Base-by-base conservation (phyloP, 23 tunicate genomes). In the Halocynthia aurantium region DNA sequence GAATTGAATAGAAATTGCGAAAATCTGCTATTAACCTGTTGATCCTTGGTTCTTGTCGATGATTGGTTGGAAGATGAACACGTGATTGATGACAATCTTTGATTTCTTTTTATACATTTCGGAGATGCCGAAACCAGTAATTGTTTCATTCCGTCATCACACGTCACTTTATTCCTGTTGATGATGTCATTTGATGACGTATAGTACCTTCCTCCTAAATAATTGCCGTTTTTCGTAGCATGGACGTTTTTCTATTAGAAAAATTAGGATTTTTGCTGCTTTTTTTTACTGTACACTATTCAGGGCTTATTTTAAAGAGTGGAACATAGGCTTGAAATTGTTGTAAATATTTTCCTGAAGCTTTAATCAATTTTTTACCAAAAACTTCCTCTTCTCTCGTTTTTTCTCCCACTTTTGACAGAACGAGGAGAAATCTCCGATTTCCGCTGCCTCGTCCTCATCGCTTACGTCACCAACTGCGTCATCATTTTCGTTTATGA, bases 391-490 rank as follows among this genome's bases (percentile, higher is more conserved):
- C 44, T 31, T 31, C 2, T 31, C 44, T 31, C 44, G 44, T 1
- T 31, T 31, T 31, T 31, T 31, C 44, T 31, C 44, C 44, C 44
- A 31, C 44, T 31, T 31, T 31, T 31, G 44, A 31, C 44, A 1
- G 4, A 31, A 31, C 44, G 44, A 31, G 44, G 44, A 2, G 44
- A 31, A 31, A 31, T 31, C 66, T 10, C 56, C 62, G 64, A 74
- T 74, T 54, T 74, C 78, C 13, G 78, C 71, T 0, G 83, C 70
- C 72, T 84, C 89, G 64, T 84, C 89, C 62, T 84, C 89, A 61
- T 78, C 76, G 55, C 89, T 84, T 64, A 84, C 89, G 77, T 84
- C 89, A 78, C 64, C 89, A 53, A 10, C 8, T 21, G 67, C 72
- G 12, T 20, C 44, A 12, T 11, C 53, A 57, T 52, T 52, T 22